phyloP scores from a whole-genome alignment of 2,797 vertebrate genomes.

The Kryptolebias ocellatus region DNA sequence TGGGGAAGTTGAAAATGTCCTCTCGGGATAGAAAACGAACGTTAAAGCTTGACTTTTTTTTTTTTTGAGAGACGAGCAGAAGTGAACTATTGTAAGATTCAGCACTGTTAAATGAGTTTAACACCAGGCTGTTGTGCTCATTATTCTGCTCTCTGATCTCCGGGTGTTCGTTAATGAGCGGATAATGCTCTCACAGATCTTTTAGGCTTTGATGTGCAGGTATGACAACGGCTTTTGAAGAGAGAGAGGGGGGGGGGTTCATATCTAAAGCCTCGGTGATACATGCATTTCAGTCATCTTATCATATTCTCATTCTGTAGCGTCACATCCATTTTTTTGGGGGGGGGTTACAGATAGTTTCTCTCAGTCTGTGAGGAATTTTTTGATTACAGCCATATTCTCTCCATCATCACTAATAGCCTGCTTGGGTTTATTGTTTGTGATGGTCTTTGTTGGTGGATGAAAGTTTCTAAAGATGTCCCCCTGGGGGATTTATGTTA shows the following conservation, averaged over 20 bases:
- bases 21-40: slow-evolving; percentile 42
- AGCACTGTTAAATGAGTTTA: slow-evolving; percentile 67
- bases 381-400: slow-evolving; percentile 25
- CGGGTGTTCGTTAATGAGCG: slow-evolving; percentile 60
- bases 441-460: slow-evolving; percentile 57
- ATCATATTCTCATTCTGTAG: slow-evolving; percentile 6
- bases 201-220: slow-evolving; percentile 62
- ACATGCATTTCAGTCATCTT: slow-evolving; percentile 16
- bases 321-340: slow-evolving; percentile 31
- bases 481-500: slow-evolving; percentile 57
- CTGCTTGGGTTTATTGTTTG: slow-evolving; percentile 59
- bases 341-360: slow-evolving; percentile 43
- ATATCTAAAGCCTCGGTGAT: slow-evolving; percentile 21
- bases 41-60: slow-evolving; percentile 47
- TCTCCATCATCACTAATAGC: slow-evolving; percentile 58
- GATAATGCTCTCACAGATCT: slow-evolving; percentile 65
- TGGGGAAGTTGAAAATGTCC: slow-evolving; percentile 53
- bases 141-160: slow-evolving; percentile 67
- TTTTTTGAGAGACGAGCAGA: slow-evolving; percentile 32
- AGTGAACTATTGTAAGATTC: slow-evolving; percentile 46
- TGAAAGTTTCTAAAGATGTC: slow-evolving; percentile 60
- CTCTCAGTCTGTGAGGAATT: slow-evolving; percentile 15
- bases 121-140: slow-evolving; percentile 57
- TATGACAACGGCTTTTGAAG: slow-evolving; percentile 49
- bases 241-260: slow-evolving; percentile 20